Evolutionary conservation across 2,888 invertebrate species (phyloP), one percentile per base, ranked within the genome.

Genomic region (Zaprionus lineosus): DNA sequence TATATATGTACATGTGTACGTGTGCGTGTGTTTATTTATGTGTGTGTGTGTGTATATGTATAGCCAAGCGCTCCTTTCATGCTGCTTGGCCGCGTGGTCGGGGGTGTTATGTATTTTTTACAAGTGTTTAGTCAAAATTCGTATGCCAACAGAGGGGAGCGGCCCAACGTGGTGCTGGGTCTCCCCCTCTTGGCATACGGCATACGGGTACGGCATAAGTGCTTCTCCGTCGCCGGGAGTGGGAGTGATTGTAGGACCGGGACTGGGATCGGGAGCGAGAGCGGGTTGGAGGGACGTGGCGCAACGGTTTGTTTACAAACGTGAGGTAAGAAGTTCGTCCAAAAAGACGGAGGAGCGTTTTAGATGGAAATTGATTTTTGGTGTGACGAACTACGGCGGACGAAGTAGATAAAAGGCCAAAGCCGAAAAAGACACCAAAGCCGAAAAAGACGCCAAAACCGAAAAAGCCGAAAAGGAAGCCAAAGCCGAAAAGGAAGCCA

Each of bases 81-180:
- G 69, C 69, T 60, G 40, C 26, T 43, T 47, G 47, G 39, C 16
- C 33, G 58, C 51, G 37, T 68, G 82, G 78, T 60, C 29, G 84
- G 82, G 84, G 84, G 78, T 79, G 78, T 84, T 79, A 81, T 84
- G 78, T 79, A 79, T 79, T 79, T 78, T 81, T 79, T 79, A 79
- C 84, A 79, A 79, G 78, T 79, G 78, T 84, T 79, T 79, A 84
- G 78, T 79, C 78, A 79, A 79, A 79, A 84, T 79, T 79, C 74
- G 82, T 60, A 40, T 37, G 41, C 40, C 9, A 12, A 9, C 18
- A 6, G 15, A 5, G 34, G 7, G 31, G 16, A n/a, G n/a, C n/a
- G n/a, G n/a, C n/a, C n/a, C n/a, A n/a, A n/a, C n/a, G n/a, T n/a
- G n/a, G 40, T 4, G 36, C 12, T 8, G 5, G 6, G 1, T 14